Base-by-base conservation (phyloP, 2,113 vertebrate genomes). In the Phainopepla nitens region DNA sequence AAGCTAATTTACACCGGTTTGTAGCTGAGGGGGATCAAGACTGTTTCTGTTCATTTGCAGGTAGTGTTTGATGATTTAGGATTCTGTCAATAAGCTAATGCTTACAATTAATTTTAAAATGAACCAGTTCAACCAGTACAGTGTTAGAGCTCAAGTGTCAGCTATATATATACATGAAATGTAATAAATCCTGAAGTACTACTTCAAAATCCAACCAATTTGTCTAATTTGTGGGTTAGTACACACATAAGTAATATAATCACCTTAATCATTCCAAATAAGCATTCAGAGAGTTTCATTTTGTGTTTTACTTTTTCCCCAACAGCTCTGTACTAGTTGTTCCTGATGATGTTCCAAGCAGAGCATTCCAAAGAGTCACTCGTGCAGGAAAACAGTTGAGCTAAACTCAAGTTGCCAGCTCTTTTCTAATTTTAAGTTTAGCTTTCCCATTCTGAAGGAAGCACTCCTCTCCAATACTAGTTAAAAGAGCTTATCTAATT, bases 401-500 rank as follows among this genome's bases (percentile, higher is more conserved):
- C 82, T 96, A 82, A 94, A 95, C 81, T 96, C 35, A 84, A 78
- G 81, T 78, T 90, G 51, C 89, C 65, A 90, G 80, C 25, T 81
- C 65, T 82, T 94, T 93, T 84, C 90, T 81, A 73, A 96, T 94
- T 93, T 92, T 87, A 93, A 93, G 68, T 73, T 79, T 83, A 82
- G 65, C 81, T 87, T 94, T 94, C 90, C 79, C 62, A 36, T 72
- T 93, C 92, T n/a, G 35, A 87, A 91, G 50, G 24, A 82, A 85
- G 29, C 44, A 57, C 79, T 86, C 75, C 71, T 82, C 75, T 71
- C 75, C 71, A 86, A 41, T 42, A 90, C 71, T 86, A 86, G 95
- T 95, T 92, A 66, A 88, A 94, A 87, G 70, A 90, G 44, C 57
- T 97, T 81, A 95, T 95, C 95, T 96, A 85, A 95, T 96, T 92